Percentiles rank a stretch among this genome's conserved stretches.
These are phyloP conservation scores for Standfussiana lucernea DNA, from an alignment of 2,888 invertebrate species.

Conservation along the genomic window DNA sequence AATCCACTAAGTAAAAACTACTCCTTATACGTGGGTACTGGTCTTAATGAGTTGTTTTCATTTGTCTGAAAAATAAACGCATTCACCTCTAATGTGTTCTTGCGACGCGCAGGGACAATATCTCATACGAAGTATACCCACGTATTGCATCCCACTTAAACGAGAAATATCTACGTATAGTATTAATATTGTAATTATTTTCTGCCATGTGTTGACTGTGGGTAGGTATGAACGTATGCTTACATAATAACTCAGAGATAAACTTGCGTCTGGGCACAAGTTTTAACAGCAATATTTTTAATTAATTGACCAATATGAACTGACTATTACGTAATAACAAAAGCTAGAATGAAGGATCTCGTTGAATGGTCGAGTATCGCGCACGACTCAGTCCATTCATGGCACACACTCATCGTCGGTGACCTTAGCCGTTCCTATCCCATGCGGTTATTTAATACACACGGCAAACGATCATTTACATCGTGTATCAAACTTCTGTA, in stretches of 20 bases:
- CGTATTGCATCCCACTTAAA: slow-evolving; percentile 45
- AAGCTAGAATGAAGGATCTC: slow-evolving; percentile 81
- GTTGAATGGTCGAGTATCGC: slow-evolving; percentile 80
- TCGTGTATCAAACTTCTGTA: slow-evolving; percentile 55
- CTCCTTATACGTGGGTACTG: background rate
- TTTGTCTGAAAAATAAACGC: slow-evolving; percentile 35
- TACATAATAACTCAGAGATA: slow-evolving; percentile 70
- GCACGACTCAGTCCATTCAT: slow-evolving; percentile 82
- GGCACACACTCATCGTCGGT: slow-evolving; percentile 76
- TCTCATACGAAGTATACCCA: slow-evolving; percentile 37
- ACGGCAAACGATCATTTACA: slow-evolving; percentile 60
- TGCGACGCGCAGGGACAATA: slow-evolving; percentile 21
- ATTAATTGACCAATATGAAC: slow-evolving; percentile 73
- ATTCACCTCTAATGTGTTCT: slow-evolving; percentile 18
- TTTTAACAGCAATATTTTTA: slow-evolving; percentile 69
- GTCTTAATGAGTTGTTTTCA: slow-evolving; percentile 31
- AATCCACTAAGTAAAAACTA: slow-evolving; percentile 4
- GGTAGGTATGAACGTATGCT: slow-evolving; percentile 52
- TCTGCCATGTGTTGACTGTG: slow-evolving; percentile 50
- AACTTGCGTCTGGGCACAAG: slow-evolving; percentile 57
- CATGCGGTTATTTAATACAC: slow-evolving; percentile 75
- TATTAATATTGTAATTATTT: slow-evolving; percentile 49
- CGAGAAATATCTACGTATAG: slow-evolving; percentile 32
- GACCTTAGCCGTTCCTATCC: slow-evolving; percentile 78
- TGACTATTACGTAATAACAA: slow-evolving; percentile 79